Conservation (phyloP, 2,113 vertebrate genomes). For the Telmatochromis sp. region DNA sequence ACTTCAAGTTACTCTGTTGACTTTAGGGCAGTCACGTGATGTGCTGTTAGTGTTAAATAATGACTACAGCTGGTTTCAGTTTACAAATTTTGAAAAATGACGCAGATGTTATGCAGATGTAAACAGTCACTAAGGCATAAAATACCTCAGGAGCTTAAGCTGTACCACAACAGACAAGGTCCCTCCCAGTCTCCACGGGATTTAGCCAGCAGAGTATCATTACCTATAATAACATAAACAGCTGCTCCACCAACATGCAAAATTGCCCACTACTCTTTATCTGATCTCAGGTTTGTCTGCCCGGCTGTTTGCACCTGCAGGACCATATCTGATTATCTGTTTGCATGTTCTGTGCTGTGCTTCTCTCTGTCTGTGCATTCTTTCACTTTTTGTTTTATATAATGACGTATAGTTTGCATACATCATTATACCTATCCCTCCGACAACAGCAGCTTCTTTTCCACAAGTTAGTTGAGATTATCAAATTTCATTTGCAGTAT, state of each 20-base stretch:
- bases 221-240: slow-evolving; percentile 57
- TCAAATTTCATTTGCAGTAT: background rate
- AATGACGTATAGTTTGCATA: background rate
- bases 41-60: background rate
- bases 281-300: background rate
- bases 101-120: background rate
- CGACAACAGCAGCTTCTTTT: background rate
- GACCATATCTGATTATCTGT: background rate
- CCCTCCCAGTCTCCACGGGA: slow-evolving; percentile 31
- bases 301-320: background rate
- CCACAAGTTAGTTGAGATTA: background rate
- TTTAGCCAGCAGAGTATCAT: slow-evolving; percentile 38
- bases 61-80: background rate
- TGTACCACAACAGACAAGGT: slow-evolving; percentile 9
- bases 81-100: background rate
- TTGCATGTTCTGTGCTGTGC: background rate
- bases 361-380: background rate
- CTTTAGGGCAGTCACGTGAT: background rate
- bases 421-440: background rate
- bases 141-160: background rate
- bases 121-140: background rate
- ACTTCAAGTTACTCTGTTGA: background rate
- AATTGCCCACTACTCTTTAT: background rate
- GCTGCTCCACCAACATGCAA: background rate
- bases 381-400: background rate